These are phyloP conservation scores for Neodiprion fabricii DNA, from an alignment of 1,140 invertebrate species.

Conservation along the genomic window DNA sequence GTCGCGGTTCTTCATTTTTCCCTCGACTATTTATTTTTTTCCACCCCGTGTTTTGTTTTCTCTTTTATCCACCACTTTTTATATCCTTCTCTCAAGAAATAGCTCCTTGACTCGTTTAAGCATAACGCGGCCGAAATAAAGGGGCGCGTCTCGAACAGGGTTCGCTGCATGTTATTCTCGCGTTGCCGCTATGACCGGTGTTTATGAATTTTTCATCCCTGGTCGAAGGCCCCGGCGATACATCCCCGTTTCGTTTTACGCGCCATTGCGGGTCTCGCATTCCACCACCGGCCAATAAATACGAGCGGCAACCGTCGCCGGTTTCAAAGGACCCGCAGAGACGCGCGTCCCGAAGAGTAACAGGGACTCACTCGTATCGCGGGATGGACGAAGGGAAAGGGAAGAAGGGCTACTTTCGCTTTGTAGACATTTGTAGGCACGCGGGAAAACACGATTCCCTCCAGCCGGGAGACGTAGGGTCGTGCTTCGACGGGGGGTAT, in stretches of 20 bases:
- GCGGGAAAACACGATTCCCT: too few relatives aligned
- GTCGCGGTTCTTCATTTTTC: too few relatives aligned
- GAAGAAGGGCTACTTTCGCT: too few relatives aligned
- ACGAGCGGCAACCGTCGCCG: neutral
- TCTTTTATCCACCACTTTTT: constrained; percentile 21
- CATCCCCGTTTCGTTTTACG: neutral
- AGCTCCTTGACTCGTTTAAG: neutral
- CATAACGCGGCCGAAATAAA: neutral
- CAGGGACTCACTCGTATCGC: too few relatives aligned
- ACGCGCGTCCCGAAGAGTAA: too few relatives aligned
- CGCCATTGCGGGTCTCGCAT: neutral
- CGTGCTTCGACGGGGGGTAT: neutral
- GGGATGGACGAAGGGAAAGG: too few relatives aligned
- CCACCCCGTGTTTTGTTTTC: constrained; percentile 39
- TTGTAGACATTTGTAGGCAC: too few relatives aligned
- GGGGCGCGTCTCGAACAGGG: neutral
- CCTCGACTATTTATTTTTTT: neutral
- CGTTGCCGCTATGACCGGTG: neutral
- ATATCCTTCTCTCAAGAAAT: too few relatives aligned
- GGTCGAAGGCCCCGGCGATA: neutral
- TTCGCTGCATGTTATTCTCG: neutral
- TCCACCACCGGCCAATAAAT: too few relatives aligned
- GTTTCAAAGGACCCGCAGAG: neutral
- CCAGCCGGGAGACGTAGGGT: too few relatives aligned
- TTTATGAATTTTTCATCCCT: constrained; percentile 3